Percentiles rank a stretch among this genome's conserved stretches.
Conservation (phyloP, 1,140 invertebrate species). For the Pectinophora gossypiella region DNA sequence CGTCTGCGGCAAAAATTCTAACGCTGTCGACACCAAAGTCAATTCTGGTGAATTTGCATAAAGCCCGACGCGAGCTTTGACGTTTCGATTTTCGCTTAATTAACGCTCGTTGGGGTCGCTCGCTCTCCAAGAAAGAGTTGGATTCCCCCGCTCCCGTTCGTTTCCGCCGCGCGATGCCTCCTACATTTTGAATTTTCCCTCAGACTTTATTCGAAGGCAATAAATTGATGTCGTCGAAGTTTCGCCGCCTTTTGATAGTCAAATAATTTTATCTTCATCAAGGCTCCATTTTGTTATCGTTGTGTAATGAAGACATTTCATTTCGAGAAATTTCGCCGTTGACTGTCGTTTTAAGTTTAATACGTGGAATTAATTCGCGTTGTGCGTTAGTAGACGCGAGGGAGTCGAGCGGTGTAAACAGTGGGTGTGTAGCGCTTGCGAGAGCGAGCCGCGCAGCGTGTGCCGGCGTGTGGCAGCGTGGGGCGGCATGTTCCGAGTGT, state of each 20-base stretch:
- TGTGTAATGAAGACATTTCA: constrained; percentile 29
- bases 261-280: constrained; percentile 55
- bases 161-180: constrained; percentile 34
- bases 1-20: constrained; percentile 49
- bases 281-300: constrained; percentile 36
- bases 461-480: constrained; percentile 6
- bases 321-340: constrained; percentile 12
- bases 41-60: constrained; percentile 60
- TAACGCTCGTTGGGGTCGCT: constrained; percentile 45
- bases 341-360: background rate
- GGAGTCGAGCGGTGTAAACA: constrained; percentile 17
- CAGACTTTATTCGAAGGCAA: constrained; percentile 43
- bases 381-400: background rate
- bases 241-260: constrained; percentile 50
- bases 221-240: constrained; percentile 50
- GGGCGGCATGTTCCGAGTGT: constrained; percentile 3
- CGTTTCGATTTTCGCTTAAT: constrained; percentile 70
- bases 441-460: background rate
- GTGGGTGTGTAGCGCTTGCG: background rate
- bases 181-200: constrained; percentile 45
- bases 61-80: constrained; percentile 51
- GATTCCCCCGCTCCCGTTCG: constrained; percentile 32
- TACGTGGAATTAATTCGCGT: constrained; percentile 8
- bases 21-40: constrained; percentile 46
- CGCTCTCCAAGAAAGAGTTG: constrained; percentile 47